Base-by-base conservation (phyloP, 2,797 vertebrate species). In the Lacerta agilis region DNA sequence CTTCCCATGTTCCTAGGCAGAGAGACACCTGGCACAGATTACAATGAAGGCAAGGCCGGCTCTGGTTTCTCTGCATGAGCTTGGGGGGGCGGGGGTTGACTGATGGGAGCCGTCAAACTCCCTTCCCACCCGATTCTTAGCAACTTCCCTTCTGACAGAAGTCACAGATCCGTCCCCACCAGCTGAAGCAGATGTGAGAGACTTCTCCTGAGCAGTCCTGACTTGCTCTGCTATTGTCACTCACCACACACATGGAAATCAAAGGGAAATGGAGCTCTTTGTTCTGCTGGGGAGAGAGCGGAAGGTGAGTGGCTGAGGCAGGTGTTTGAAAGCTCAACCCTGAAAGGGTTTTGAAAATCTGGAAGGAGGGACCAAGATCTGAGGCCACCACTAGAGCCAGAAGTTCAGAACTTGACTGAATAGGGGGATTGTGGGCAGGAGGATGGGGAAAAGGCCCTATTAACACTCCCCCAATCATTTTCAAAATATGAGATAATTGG, bases 281-380 rank as follows among this genome's bases (percentile, higher is more conserved):
- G 91, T 95, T 94, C 95, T 6, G 18, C 2, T 0, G 90, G 92
- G 94, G 87, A 92, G 92, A 0, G 85, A 77, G 55, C 1, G 11
- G 87, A 92, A 95, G 94, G 94, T 93, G 92, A 95, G 92, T 0
- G 61, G 92, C 67, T 61, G 91, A 92, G 91, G 92, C 77, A 11
- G 90, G 78, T 61, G 45, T 88, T 94, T 95, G 93, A 94, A 78
- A 90, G 72, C 91, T 91, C 91, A 77, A 78, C 88, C 94, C 93
- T 94, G 94, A 94, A 94, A 93, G 89, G 91, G 92, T 83, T 92
- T 90, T 83, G 80, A 89, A 94, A 94, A 94, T 93, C 86, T 82
- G 87, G 86, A 85, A 94, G 95, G 95, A 94, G 92, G 91, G 81
- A 77, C 90, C 86, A 88, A 91, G 89, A 93, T 5, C 88, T 0